A percentile compares a stretch with the other conserved stretches of the same genome.
These are phyloP conservation scores for Phthorimaea operculella DNA, from an alignment of 1,140 invertebrate genomes.

Conservation along the genomic window DNA sequence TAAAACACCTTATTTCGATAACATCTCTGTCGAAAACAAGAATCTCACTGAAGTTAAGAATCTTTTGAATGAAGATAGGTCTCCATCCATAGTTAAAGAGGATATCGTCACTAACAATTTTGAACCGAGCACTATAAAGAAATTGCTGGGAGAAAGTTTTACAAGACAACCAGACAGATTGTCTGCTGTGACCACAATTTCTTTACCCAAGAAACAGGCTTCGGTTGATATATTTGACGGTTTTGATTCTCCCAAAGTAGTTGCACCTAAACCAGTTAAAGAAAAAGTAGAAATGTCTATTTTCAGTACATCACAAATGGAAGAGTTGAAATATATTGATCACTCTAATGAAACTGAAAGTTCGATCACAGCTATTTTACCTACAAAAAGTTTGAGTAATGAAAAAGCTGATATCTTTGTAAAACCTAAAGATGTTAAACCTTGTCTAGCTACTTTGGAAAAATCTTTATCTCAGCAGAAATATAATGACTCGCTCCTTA, in stretches of 20 bases:
- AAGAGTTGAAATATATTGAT: too few relatives aligned
- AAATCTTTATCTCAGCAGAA: background rate
- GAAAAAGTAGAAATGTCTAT: conserved; percentile 2
- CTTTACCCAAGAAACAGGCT: conserved; percentile 27
- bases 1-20: conserved; percentile 25
- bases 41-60: background rate
- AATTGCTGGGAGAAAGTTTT: conserved; percentile 39
- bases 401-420: background rate
- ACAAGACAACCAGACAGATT: conserved; percentile 22
- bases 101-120: conserved; percentile 23
- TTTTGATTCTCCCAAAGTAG: conserved; percentile 29
- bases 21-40: conserved; percentile 13
- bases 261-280: conserved; percentile 3
- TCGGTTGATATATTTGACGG: conserved; percentile 49
- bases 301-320: too few relatives aligned
- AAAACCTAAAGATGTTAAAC: background rate
- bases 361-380: background rate
- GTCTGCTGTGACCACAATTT: conserved; percentile 4
- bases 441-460: background rate
- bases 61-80: conserved; percentile 26
- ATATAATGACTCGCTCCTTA: background rate
- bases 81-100: conserved; percentile 45
- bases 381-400: background rate
- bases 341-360: background rate
- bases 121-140: conserved; percentile 40